These are phyloP conservation scores for Steromphala cineraria DNA, from an alignment of 2,888 invertebrate genomes.

Conservation along the genomic window DNA sequence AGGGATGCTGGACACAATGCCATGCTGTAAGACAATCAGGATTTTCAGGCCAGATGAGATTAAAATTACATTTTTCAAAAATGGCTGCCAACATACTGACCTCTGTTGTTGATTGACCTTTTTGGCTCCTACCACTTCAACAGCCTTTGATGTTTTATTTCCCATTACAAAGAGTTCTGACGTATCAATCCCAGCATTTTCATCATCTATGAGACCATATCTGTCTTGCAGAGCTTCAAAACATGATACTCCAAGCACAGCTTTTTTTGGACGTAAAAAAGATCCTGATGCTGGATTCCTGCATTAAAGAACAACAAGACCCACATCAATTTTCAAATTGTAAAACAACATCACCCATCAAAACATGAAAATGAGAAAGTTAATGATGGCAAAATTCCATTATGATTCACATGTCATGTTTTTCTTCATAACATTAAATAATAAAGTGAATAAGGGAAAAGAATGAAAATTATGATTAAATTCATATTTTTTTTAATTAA, in stretches of 20 bases:
- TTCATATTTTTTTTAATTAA: no score
- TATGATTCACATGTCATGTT: no score
- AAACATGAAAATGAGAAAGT: no score
- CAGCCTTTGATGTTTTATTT: conserved; percentile 77
- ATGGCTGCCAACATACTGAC: conserved; percentile 54
- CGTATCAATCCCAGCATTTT: conserved; percentile 61
- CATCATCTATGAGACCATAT: conserved; percentile 77
- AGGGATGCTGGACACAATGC: no score
- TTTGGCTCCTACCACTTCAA: conserved; percentile 93
- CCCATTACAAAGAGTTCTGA: conserved; percentile 66
- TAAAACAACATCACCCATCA: neutral
- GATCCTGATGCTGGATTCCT: conserved; percentile 89
- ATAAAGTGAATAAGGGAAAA: no score
- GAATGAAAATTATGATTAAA: no score
- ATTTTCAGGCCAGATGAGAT: no score
- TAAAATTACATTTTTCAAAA: neutral
- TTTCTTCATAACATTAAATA: no score
- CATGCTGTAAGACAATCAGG: no score
- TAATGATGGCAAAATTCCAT: no score
- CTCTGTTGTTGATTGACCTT: conserved; percentile 84
- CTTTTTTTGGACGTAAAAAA: conserved; percentile 89
- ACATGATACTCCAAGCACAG: conserved; percentile 83
- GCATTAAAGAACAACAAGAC: conserved; percentile 47
- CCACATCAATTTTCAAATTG: neutral
- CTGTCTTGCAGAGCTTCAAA: conserved; percentile 85